phyloP scores from a whole-genome alignment of 2,888 invertebrate genomes.

The Mythimna impura region DNA sequence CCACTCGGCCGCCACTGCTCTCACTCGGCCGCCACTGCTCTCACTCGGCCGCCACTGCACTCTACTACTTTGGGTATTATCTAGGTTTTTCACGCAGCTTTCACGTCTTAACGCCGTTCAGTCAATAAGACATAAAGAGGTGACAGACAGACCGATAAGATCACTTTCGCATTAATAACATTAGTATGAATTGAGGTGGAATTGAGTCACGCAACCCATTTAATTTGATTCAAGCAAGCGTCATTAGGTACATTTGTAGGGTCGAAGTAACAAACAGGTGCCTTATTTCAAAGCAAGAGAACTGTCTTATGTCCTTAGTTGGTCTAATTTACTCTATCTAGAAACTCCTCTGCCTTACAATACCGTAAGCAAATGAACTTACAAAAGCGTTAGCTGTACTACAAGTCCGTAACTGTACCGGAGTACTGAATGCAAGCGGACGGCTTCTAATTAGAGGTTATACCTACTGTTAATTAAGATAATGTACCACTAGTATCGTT shows the following conservation, averaged over 20 bases:
- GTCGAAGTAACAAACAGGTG: slow-evolving; percentile 5
- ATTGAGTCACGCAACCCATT: slow-evolving; percentile 66
- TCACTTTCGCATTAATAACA: too few relatives aligned
- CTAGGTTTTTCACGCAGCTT: too few relatives aligned
- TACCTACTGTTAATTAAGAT: slow-evolving; percentile 16
- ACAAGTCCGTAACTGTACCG: slow-evolving; percentile 1
- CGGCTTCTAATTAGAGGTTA: slow-evolving; percentile 35
- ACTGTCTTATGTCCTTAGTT: slow-evolving; percentile 1
- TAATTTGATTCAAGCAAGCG: slow-evolving; percentile 60
- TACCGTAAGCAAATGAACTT: slow-evolving; percentile 29
- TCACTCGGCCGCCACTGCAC: too few relatives aligned
- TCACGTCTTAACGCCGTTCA: too few relatives aligned
- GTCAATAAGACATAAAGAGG: too few relatives aligned
- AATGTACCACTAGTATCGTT: neutral
- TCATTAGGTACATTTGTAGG: slow-evolving; percentile 52
- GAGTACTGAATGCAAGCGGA: slow-evolving; percentile 17
- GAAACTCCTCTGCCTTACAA: slow-evolving; percentile 16
- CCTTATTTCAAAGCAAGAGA: too few relatives aligned
- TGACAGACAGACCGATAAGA: too few relatives aligned
- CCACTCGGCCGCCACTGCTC: too few relatives aligned
- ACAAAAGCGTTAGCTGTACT: slow-evolving; percentile 20
- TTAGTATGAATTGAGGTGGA: neutral
- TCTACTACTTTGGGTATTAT: too few relatives aligned
- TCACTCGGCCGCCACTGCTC: too few relatives aligned
- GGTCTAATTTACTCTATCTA: slow-evolving; percentile 22